A percentile compares a stretch with the other conserved stretches of the same genome.
Evolutionary conservation across 1,140 invertebrate genomes (phyloP).

Genomic region (Plectrocnemia conspersa): DNA sequence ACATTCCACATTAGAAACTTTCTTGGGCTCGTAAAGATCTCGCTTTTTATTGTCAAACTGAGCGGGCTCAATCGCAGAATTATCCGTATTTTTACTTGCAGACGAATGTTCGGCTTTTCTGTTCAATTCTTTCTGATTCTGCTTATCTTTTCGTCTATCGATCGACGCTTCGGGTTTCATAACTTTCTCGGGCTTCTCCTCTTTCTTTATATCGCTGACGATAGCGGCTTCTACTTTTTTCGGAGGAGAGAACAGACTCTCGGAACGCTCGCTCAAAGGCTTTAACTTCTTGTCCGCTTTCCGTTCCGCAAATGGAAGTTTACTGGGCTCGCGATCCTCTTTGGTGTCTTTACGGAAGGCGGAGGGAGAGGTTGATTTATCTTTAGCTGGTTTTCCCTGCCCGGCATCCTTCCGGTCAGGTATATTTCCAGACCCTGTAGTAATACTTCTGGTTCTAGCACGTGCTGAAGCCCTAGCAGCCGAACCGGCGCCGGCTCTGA

Average conservation of each 20-base stretch:
- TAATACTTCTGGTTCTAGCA: slow-evolving; percentile 61
- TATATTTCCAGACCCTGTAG: slow-evolving; percentile 58
- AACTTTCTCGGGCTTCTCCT: too few species aligned
- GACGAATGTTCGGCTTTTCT: too few species aligned
- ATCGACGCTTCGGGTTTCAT: too few species aligned
- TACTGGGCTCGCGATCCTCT: slow-evolving; percentile 53
- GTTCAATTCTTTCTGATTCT: too few species aligned
- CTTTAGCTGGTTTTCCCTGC: slow-evolving; percentile 58
- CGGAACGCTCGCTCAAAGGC: not conserved
- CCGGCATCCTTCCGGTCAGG: slow-evolving; percentile 54
- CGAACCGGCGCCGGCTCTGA: slow-evolving; percentile 51
- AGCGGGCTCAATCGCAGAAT: too few species aligned
- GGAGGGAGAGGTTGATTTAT: slow-evolving; percentile 29
- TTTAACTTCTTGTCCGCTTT: slow-evolving; percentile 64
- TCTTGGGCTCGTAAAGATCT: too few species aligned
- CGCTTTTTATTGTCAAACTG: too few species aligned
- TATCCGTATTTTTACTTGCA: too few species aligned
- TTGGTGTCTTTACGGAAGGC: slow-evolving; percentile 47
- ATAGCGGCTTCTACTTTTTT: slow-evolving; percentile 39
- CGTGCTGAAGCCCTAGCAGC: slow-evolving; percentile 45
- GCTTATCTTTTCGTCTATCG: too few species aligned
- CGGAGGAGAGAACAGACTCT: slow-evolving; percentile 36
- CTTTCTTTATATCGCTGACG: slow-evolving; percentile 50
- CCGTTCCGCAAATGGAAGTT: slow-evolving; percentile 62
- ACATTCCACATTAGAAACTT: too few species aligned